These are phyloP conservation scores for Siniperca scherzeri DNA, from an alignment of 2,797 vertebrate genomes.

Conservation along the genomic window DNA sequence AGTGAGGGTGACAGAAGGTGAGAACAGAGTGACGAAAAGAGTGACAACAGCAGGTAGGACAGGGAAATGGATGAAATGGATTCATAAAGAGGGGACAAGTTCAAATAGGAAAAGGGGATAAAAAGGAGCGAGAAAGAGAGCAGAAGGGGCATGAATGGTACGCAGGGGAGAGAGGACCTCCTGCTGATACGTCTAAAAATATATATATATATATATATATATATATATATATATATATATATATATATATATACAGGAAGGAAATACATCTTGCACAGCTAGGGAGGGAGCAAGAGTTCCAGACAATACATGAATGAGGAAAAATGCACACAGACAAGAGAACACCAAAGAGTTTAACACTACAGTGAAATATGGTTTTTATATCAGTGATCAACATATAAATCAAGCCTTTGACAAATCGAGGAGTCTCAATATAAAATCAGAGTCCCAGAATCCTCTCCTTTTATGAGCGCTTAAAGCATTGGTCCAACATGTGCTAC, in stretches of 20 bases:
- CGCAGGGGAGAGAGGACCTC: conserved; percentile 45
- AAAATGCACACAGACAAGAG: conserved; percentile 35
- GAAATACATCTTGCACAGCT: conserved; percentile 68
- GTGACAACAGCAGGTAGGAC: neutral
- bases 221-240: conserved; percentile 70
- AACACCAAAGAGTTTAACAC: conserved; percentile 27
- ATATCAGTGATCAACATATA: neutral
- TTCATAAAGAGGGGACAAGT: neutral
- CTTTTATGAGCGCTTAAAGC: neutral
- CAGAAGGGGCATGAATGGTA: conserved; percentile 38
- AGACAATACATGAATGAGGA: conserved; percentile 62
- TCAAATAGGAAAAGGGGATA: conserved; percentile 8
- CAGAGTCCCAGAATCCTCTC: neutral
- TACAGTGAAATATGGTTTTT: neutral
- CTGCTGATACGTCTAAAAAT: conserved; percentile 65
- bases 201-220: conserved; percentile 61
- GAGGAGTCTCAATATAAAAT: neutral
- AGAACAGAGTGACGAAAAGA: conserved; percentile 7
- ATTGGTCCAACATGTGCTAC: neutral
- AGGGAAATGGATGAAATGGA: conserved; percentile 2
- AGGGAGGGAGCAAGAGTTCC: conserved; percentile 30
- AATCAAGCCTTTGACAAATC: neutral
- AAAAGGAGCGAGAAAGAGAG: conserved; percentile 22
- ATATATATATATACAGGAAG: conserved; percentile 73
- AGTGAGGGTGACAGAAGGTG: neutral